These are phyloP conservation scores for Lagria hirta DNA, from an alignment of 2,888 invertebrate species.

Conservation along the genomic window DNA sequence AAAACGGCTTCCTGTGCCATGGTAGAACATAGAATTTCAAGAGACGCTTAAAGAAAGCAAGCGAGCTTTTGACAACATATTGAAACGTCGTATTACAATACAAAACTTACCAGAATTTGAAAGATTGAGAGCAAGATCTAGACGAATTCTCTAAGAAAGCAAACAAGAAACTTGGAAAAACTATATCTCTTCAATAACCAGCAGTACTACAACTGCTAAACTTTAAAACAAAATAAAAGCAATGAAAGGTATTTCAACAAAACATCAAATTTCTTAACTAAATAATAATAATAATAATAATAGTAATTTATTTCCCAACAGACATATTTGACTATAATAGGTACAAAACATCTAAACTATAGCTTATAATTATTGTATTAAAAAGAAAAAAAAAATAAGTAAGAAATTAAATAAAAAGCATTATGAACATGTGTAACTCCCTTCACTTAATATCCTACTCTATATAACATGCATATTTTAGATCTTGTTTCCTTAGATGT, in stretches of 20 bases:
- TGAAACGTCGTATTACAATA: slow-evolving; percentile 2
- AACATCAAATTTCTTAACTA: slow-evolving; percentile 7
- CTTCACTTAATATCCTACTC: too few species aligned
- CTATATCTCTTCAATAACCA: slow-evolving; percentile 11
- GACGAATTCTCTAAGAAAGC: slow-evolving; percentile 13
- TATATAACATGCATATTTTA: too few species aligned
- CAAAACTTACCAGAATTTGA: slow-evolving; percentile 26
- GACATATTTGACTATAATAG: too few species aligned
- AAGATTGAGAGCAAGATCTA: slow-evolving; percentile 18
- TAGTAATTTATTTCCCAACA: too few species aligned
- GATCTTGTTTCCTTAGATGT: too few species aligned
- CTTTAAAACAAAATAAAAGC: slow-evolving; percentile 25
- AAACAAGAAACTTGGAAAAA: slow-evolving; percentile 22
- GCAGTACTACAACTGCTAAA: slow-evolving; percentile 7
- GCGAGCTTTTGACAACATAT: slow-evolving; percentile 22
- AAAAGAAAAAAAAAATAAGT: too few species aligned
- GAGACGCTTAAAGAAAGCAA: slow-evolving; percentile 17
- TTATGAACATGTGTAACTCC: too few species aligned
- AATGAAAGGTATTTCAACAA: slow-evolving; percentile 15
- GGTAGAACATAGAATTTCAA: slow-evolving; percentile 26
- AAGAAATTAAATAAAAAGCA: too few species aligned
- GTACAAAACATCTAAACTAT: too few species aligned
- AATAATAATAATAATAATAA: background rate
- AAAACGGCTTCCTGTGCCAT: slow-evolving; percentile 17
- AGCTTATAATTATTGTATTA: too few species aligned